Base-by-base conservation (phyloP, 2,888 invertebrate genomes). In the Ypsolopha scabrella region DNA sequence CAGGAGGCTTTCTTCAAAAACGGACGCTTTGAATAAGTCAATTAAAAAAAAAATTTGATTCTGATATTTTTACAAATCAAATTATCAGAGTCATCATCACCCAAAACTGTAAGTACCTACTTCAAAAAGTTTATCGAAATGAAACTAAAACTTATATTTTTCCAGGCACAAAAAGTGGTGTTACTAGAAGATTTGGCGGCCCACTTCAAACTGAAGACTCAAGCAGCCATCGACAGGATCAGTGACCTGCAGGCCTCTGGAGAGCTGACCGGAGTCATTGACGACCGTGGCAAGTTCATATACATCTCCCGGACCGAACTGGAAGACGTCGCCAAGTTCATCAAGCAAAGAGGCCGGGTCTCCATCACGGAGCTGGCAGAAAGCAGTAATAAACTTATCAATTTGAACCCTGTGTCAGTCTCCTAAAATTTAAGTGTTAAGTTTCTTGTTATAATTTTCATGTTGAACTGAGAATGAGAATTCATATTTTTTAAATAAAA, bases 231-330 rank as follows among this genome's bases (percentile, higher is more conserved):
- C 57, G 94, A 95, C 61, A 90, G 98, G 60, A 93, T 99, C 55
- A 91, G 94, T 57, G 92, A 94, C 47, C 83, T 99, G 47, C 94
- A 96, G 64, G 87, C 90, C 0, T 91, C 93, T 55, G 96, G 94
- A 9, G 90, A 90, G 51, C 85, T 99, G n/a, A 96, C 97, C 2
- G 96, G 99, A 0, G 99, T 99, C 1, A 95, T 99, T 59, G 99
- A 99, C 70, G 99, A 99, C 75, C 88, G 99, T 56, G 99, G 99
- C 13, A 99, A 99, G 81, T 99, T 99, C 72, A 99, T 99, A 68
- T 99, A 96, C 76, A 94, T 99, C 51, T 96, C 98, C 0, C 90
- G 92, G 60, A 92, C 93, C 44, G 99, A 99, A 78, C 88, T 99
- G 55, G 90, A 93, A 64, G 93, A 94, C 53, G 97, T 99, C 1